A percentile compares a stretch with the other conserved stretches of the same genome.
phyloP scores from a whole-genome alignment of 2,888 invertebrate genomes.

The Nymphalis urticae region DNA sequence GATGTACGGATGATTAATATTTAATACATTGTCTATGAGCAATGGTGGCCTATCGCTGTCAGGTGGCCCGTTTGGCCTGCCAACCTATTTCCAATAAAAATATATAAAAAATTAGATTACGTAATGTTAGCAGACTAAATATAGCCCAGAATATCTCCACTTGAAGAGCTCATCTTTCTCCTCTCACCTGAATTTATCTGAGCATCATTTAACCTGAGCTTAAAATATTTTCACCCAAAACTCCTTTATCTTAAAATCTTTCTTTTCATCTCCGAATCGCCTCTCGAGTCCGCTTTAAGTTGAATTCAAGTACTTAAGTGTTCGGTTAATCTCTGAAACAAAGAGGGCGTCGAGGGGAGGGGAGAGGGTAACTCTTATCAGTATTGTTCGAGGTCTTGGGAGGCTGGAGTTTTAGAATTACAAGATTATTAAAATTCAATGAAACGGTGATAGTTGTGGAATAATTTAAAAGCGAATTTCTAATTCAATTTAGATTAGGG shows the following conservation, averaged over 20 bases:
- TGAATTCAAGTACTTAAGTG: slow-evolving; percentile 31
- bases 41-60: too few species aligned
- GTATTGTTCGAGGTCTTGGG: slow-evolving; percentile 27
- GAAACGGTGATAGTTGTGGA: background rate
- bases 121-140: too few species aligned
- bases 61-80: too few species aligned
- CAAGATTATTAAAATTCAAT: background rate
- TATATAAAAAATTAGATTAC: too few species aligned
- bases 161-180: background rate
- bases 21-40: too few species aligned
- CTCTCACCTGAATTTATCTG: slow-evolving; percentile 8
- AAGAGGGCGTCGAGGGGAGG: slow-evolving; percentile 27
- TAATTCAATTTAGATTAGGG: background rate
- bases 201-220: slow-evolving; percentile 21
- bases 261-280: slow-evolving; percentile 36
- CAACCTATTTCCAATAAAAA: too few species aligned
- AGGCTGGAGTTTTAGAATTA: slow-evolving; percentile 9
- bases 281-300: slow-evolving; percentile 30
- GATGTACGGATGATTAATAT: too few species aligned
- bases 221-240: slow-evolving; percentile 25
- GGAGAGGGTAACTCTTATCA: slow-evolving; percentile 26
- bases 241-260: slow-evolving; percentile 36
- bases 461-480: background rate
- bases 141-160: background rate
- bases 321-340: slow-evolving; percentile 38